Evolutionary conservation across 92 coral and sea anemone genomes (phyloP).

Genomic region (Porites evermanni): DNA sequence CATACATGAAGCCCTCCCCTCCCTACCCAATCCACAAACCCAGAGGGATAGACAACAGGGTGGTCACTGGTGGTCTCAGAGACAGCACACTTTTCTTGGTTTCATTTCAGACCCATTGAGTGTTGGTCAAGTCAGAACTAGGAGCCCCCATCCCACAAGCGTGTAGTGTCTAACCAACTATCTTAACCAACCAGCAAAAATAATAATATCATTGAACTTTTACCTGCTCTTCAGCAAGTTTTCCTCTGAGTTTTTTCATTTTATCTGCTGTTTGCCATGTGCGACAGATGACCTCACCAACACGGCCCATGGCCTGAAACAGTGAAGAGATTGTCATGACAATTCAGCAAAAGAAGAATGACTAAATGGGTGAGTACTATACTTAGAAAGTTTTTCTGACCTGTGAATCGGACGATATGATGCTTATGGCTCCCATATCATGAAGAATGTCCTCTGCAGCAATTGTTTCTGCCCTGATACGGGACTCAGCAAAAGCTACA

Average conservation of each 20-base stretch:
- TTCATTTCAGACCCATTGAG: too few species aligned
- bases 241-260: conserved; percentile 73
- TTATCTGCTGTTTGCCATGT: conserved; percentile 84
- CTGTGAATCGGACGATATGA: conserved; percentile 78
- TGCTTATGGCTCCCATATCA: conserved; percentile 77
- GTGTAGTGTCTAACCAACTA: too few species aligned
- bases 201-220: background rate
- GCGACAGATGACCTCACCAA: conserved; percentile 79
- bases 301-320: conserved; percentile 80
- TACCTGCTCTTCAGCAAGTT: conserved; percentile 70
- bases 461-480: conserved; percentile 79
- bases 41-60: too few species aligned
- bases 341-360: too few species aligned
- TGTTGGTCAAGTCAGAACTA: too few species aligned
- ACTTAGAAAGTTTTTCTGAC: background rate
- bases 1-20: too few species aligned
- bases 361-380: background rate
- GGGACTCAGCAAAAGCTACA: conserved; percentile 81
- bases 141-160: too few species aligned
- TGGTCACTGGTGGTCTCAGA: too few species aligned
- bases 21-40: too few species aligned
- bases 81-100: too few species aligned
- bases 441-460: conserved; percentile 82
- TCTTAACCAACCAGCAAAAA: background rate
- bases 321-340: background rate